phyloP scores from a whole-genome alignment of 2,888 invertebrate genomes.

The Andrena minutula region DNA sequence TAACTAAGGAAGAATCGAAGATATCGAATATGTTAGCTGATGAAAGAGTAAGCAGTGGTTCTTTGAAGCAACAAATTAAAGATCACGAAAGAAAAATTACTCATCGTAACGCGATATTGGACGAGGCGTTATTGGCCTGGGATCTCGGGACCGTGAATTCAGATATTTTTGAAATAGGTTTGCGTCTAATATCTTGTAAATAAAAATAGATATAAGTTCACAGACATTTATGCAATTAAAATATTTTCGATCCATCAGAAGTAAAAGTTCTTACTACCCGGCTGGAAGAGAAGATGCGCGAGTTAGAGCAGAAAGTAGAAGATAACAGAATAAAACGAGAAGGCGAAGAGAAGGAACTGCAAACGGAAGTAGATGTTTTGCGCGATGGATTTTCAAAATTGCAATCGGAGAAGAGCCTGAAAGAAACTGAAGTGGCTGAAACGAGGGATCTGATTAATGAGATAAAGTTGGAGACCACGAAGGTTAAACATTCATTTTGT shows the following conservation, averaged over 20 bases:
- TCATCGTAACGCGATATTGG: slow-evolving; percentile 82
- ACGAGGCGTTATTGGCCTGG: slow-evolving; percentile 79
- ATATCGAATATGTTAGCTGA: slow-evolving; percentile 83
- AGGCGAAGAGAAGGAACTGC: slow-evolving; percentile 86
- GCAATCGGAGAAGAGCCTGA: slow-evolving; percentile 89
- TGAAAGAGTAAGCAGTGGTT: slow-evolving; percentile 84
- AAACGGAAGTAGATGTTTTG: slow-evolving; percentile 86
- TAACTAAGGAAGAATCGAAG: slow-evolving; percentile 81
- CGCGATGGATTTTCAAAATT: slow-evolving; percentile 87
- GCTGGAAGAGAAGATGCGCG: slow-evolving; percentile 72
- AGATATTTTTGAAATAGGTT: slow-evolving; percentile 75
- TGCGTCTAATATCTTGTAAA: slow-evolving; percentile 1
- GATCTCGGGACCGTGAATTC: slow-evolving; percentile 70
- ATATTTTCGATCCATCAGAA: slow-evolving; percentile 61
- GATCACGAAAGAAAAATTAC: slow-evolving; percentile 82
- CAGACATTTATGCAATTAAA: slow-evolving; percentile 6
- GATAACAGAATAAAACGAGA: slow-evolving; percentile 80
- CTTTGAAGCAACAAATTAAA: slow-evolving; percentile 85
- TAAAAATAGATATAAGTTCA: neutral
- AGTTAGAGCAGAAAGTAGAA: slow-evolving; percentile 77
- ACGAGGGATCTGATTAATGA: slow-evolving; percentile 87
- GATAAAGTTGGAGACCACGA: slow-evolving; percentile 87
- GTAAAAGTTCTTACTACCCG: slow-evolving; percentile 67
- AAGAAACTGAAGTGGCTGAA: slow-evolving; percentile 87
- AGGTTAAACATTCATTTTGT: slow-evolving; percentile 85